Evolutionary conservation across 1,140 invertebrate species (phyloP), one percentile per base, ranked within the genome.

Genomic region (Streblospio benedicti): DNA sequence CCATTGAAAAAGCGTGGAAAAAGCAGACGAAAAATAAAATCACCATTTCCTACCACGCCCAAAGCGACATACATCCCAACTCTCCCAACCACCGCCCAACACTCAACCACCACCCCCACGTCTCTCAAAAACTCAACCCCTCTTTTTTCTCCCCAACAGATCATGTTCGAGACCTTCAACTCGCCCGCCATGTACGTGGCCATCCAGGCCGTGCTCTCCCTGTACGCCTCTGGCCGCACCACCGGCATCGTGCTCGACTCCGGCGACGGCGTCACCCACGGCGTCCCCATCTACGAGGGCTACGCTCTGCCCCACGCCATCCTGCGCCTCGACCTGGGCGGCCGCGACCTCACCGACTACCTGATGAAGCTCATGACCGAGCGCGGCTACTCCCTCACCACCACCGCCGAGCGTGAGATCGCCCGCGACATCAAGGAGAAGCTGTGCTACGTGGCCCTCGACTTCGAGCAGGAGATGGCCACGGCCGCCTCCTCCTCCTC

Each of bases 291-390:
- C n/a, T n/a, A n/a, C n/a, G n/a, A n/a, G n/a, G n/a, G n/a, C n/a
- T n/a, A n/a, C n/a, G n/a, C n/a, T n/a, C n/a, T n/a, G n/a, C n/a
- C n/a, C n/a, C n/a, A n/a, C n/a, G n/a, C n/a, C n/a, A n/a, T n/a
- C n/a, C 80, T 89, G 43, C 87, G 90, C 84, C 77, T 93, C 71
- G 89, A 92, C 76, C 81, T 93, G 75, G 90, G 90, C 68, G 91
- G 91, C 62, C 88, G 92, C 69, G 91, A 94, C 77, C 82, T 94
- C 71, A 95, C 91, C 68, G 90, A 93, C 80, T 94, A 94, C 50
- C 61, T 72, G 28, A 69, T 65, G 63, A 66, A 69, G 59, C 66
- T 72, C 52, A 59, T 70, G 14, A 64, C 44, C 41, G 50, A 38
- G 71, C 45, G 69, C 14, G 70, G 69, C 4, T 69, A 70, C 61